Conservation (phyloP, 2,888 invertebrate genomes). For the Spatulosminthurus flaviceps region DNA sequence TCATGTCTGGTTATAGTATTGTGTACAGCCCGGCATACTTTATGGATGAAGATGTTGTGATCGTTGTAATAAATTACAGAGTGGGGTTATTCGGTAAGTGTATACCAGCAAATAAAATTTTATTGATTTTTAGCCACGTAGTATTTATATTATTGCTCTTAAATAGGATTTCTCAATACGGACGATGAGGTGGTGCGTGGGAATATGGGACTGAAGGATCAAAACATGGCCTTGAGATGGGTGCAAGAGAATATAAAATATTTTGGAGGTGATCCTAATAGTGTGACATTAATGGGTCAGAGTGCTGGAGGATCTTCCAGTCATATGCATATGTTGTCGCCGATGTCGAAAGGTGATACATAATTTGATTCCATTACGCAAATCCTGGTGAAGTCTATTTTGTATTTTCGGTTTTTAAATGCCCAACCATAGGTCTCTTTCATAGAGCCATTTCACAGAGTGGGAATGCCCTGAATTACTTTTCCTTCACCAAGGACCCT, state of each 20-base stretch:
- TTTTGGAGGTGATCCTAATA: conserved; percentile 37
- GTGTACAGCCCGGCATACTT: conserved; percentile 46
- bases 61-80: conserved; percentile 49
- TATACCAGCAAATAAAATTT: neutral
- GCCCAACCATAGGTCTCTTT: conserved; percentile 50
- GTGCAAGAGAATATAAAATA: conserved; percentile 35
- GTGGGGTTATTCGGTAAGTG: conserved; percentile 45
- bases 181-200: conserved; percentile 50
- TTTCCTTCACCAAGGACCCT: conserved; percentile 53
- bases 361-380: no score
- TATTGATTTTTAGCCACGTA: neutral
- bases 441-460: conserved; percentile 52
- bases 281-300: conserved; percentile 31
- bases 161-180: conserved; percentile 52
- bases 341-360: conserved; percentile 13
- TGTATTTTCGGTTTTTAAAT: neutral
- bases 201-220: conserved; percentile 44
- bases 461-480: conserved; percentile 54
- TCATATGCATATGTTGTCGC: conserved; percentile 30
- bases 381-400: no score
- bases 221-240: conserved; percentile 35
- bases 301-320: conserved; percentile 29
- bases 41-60: conserved; percentile 49
- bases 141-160: no score
- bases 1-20: conserved; percentile 37